phyloP scores from a whole-genome alignment of 2,797 vertebrate species.

The Philypnodon macrostomus region DNA sequence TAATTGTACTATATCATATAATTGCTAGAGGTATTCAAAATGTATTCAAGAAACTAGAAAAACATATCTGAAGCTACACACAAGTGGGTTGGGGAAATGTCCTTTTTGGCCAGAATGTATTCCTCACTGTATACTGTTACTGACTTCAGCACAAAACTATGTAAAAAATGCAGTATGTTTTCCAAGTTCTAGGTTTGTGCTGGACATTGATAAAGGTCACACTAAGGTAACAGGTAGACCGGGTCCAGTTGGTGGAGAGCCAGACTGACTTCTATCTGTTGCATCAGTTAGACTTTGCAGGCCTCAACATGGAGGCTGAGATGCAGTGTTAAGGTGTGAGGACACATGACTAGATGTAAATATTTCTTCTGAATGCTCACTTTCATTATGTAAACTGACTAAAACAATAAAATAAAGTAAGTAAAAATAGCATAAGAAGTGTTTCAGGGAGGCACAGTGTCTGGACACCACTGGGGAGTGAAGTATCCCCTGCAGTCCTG shows the following conservation, averaged over 20 bases:
- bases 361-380: too few species aligned
- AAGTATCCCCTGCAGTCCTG: conserved; percentile 61
- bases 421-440: conserved; percentile 1
- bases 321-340: conserved; percentile 22
- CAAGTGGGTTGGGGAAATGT: conserved; percentile 16
- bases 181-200: conserved; percentile 43
- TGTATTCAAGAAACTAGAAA: too few species aligned
- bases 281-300: conserved; percentile 32
- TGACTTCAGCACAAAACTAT: conserved; percentile 9
- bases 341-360: conserved; percentile 24
- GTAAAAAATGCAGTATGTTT: conserved; percentile 39
- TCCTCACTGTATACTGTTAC: conserved; percentile 46
- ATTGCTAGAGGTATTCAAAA: too few species aligned
- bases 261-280: conserved; percentile 44
- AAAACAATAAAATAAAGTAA: too few species aligned
- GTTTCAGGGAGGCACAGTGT: conserved; percentile 11
- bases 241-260: conserved; percentile 52
- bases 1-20: too few species aligned
- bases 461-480: conserved; percentile 38
- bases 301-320: conserved; percentile 34
- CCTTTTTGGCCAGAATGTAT: conserved; percentile 38
- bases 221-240: conserved; percentile 45
- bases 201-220: conserved; percentile 46
- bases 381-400: too few species aligned
- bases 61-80: conserved; percentile 20